phyloP scores from a whole-genome alignment of 2,888 invertebrate genomes.

The Leptinotarsa tumamoca region DNA sequence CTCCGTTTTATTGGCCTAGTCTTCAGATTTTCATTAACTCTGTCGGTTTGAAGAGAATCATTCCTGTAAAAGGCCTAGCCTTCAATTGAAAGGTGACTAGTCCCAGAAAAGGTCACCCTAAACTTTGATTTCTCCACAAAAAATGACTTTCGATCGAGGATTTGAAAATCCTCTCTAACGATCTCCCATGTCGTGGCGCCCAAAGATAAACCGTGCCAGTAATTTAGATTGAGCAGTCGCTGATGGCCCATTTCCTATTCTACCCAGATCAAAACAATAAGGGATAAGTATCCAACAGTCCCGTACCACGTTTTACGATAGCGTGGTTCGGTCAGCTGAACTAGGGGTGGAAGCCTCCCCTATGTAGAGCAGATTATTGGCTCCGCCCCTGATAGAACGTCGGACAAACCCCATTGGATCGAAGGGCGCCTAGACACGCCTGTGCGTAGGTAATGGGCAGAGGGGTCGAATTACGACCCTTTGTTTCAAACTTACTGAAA shows the following conservation, averaged over 20 bases:
- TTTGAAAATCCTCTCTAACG: neutral
- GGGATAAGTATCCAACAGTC: constrained; percentile 40
- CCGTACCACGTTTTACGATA: constrained; percentile 37
- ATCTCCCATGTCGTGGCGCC: neutral
- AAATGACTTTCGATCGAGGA: neutral
- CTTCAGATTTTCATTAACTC: too few relatives aligned
- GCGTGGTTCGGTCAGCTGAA: constrained; percentile 31
- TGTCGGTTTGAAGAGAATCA: too few relatives aligned
- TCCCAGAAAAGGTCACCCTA: too few relatives aligned
- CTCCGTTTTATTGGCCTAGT: too few relatives aligned
- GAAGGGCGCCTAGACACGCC: constrained; percentile 44
- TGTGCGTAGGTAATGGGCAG: constrained; percentile 54
- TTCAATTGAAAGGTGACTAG: too few relatives aligned
- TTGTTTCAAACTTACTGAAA: constrained; percentile 40
- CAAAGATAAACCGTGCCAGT: neutral
- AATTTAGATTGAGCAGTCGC: neutral
- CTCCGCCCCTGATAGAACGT: constrained; percentile 33
- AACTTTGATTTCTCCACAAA: neutral
- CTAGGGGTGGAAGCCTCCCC: constrained; percentile 38
- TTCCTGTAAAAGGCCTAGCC: too few relatives aligned
- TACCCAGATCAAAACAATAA: constrained; percentile 42
- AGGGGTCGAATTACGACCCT: constrained; percentile 47
- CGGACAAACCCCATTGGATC: constrained; percentile 30
- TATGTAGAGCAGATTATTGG: constrained; percentile 31
- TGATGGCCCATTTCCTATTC: constrained; percentile 37